phyloP scores from a whole-genome alignment of 2,113 vertebrate genomes.

The Aviceda subcristata region DNA sequence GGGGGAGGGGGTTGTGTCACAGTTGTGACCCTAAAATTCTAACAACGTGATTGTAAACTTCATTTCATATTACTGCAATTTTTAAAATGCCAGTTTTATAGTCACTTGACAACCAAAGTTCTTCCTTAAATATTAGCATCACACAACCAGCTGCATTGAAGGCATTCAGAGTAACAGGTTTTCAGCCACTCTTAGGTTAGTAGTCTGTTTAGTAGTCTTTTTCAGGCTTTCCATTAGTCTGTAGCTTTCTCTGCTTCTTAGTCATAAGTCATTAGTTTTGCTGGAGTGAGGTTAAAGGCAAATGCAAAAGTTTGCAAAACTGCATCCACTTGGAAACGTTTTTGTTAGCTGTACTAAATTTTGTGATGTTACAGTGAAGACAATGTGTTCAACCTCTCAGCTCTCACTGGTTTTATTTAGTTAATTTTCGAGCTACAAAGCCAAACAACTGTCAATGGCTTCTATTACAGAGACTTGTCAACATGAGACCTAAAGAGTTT shows the following conservation, averaged over 20 bases:
- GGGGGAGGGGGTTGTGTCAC: neutral
- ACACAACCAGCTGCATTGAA: neutral
- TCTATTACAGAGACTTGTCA: neutral
- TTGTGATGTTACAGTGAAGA: neutral
- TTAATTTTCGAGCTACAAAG: neutral
- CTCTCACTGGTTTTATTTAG: neutral
- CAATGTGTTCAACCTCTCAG: neutral
- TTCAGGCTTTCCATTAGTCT: neutral
- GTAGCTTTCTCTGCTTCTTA: neutral
- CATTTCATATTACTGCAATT: neutral
- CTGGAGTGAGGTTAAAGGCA: neutral
- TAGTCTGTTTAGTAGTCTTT: neutral
- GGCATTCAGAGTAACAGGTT: constrained; percentile 23
- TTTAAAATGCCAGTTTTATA: neutral
- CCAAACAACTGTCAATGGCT: neutral
- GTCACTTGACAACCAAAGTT: constrained; percentile 17
- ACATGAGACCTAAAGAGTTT: neutral
- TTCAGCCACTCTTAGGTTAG: neutral
- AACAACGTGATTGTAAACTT: neutral
- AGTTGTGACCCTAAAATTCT: neutral
- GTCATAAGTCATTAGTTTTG: neutral
- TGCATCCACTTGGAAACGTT: neutral
- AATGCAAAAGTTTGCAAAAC: neutral
- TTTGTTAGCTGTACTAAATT: neutral
- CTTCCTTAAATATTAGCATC: neutral